phyloP scores from a whole-genome alignment of 2,797 vertebrate species.

The Chrosomus eos region DNA sequence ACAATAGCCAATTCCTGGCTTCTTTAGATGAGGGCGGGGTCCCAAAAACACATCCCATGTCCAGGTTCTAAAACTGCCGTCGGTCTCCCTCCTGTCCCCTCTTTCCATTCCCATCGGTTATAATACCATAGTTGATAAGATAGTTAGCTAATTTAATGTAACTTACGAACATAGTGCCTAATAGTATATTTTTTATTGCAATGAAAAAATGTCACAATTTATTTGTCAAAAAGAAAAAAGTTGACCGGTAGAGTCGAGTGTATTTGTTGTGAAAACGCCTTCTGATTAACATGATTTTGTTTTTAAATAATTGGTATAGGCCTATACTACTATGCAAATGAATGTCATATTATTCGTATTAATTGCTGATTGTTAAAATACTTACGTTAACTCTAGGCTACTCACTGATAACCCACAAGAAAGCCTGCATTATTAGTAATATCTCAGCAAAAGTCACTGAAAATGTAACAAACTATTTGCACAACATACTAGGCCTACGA shows the following conservation, averaged over 20 bases:
- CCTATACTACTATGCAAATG: not conserved
- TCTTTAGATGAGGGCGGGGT: conserved; percentile 1
- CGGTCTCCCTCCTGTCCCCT: not conserved
- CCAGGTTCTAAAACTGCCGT: not conserved
- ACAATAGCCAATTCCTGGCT: not conserved
- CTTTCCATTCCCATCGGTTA: not conserved
- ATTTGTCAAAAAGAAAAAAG: not conserved
- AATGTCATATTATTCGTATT: not conserved
- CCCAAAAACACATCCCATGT: not conserved
- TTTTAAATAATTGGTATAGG: not conserved
- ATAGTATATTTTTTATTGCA: not conserved
- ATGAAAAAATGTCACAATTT: not conserved
- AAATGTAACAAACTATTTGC: not conserved
- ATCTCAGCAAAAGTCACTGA: not conserved
- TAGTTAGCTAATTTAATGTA: not conserved
- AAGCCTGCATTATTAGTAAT: not conserved
- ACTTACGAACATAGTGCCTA: not conserved
- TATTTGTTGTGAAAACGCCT: not conserved
- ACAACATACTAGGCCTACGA: not conserved
- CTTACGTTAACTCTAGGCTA: not conserved
- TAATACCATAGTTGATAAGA: not conserved
- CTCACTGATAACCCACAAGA: not conserved
- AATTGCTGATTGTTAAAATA: not conserved
- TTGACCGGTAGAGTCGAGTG: not conserved
- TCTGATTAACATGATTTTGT: not conserved